phyloP scores from a whole-genome alignment of 2,888 invertebrate genomes.

The Diploptera punctata region DNA sequence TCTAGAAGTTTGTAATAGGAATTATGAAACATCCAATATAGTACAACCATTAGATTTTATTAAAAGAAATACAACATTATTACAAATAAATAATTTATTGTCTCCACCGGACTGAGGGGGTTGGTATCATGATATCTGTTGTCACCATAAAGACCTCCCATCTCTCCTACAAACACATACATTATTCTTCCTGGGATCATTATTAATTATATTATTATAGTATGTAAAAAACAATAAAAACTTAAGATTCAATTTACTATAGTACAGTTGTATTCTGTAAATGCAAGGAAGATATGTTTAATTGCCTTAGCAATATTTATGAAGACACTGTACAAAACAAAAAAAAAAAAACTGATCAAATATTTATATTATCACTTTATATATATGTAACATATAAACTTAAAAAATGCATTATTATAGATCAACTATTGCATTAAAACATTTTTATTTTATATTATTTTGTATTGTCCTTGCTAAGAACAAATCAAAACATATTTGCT shows the following conservation, averaged over 20 bases:
- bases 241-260: slow-evolving; percentile 16
- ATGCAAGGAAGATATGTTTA: slow-evolving; percentile 18
- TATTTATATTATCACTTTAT: slow-evolving; percentile 27
- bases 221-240: slow-evolving; percentile 12
- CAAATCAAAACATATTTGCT: background rate
- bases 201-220: slow-evolving; percentile 17
- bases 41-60: too few species aligned
- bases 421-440: slow-evolving; percentile 30
- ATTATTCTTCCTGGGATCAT: slow-evolving; percentile 7
- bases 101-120: slow-evolving; percentile 35
- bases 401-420: slow-evolving; percentile 26
- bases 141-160: slow-evolving; percentile 11
- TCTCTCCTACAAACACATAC: slow-evolving; percentile 15
- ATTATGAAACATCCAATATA: too few species aligned
- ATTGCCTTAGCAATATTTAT: slow-evolving; percentile 9
- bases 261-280: slow-evolving; percentile 1
- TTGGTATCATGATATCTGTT: slow-evolving; percentile 21
- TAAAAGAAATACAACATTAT: background rate
- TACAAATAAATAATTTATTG: slow-evolving; percentile 42
- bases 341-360: slow-evolving; percentile 26
- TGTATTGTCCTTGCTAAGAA: background rate
- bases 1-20: too few species aligned
- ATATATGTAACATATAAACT: slow-evolving; percentile 34
- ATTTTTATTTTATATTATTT: too few species aligned
- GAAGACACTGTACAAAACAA: slow-evolving; percentile 29